phyloP scores from a whole-genome alignment of 2,888 invertebrate species.

The Lithophane ornitopus region DNA sequence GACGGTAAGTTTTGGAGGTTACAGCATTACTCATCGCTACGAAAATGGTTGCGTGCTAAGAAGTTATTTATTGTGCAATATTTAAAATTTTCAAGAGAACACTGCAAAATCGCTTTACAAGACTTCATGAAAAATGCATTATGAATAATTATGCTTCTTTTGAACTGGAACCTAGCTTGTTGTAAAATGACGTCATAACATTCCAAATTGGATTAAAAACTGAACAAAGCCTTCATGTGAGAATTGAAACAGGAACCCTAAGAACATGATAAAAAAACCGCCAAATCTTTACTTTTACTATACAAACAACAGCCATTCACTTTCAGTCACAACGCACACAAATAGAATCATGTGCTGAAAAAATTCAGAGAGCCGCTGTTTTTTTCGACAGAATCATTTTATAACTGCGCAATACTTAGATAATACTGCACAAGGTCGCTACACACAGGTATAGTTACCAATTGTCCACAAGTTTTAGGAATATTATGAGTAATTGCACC shows the following conservation, averaged over 20 bases:
- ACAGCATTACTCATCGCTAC: constrained; percentile 52
- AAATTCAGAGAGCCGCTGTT: constrained; percentile 46
- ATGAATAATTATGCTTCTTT: not conserved
- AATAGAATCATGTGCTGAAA: constrained; percentile 51
- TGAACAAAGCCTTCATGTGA: constrained; percentile 3
- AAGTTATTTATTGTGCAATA: constrained; percentile 52
- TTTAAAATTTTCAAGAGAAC: constrained; percentile 31
- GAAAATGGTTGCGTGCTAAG: constrained; percentile 34
- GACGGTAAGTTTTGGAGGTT: constrained; percentile 48
- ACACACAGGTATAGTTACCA: constrained; percentile 47
- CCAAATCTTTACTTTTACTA: constrained; percentile 34
- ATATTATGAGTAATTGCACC: constrained; percentile 57
- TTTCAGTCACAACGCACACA: constrained; percentile 49
- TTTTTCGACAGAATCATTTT: constrained; percentile 55
- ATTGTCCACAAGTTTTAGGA: constrained; percentile 54
- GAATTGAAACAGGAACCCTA: not conserved
- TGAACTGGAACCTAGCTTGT: not conserved
- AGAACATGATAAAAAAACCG: not conserved
- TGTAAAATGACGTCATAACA: constrained; percentile 3
- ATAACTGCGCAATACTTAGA: constrained; percentile 69
- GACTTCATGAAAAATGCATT: constrained; percentile 10
- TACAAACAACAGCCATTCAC: constrained; percentile 49
- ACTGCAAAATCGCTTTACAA: constrained; percentile 14
- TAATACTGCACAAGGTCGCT: constrained; percentile 65
- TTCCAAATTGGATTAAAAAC: constrained; percentile 8